These are phyloP conservation scores for Caerostris extrusa DNA, from an alignment of 1,140 invertebrate genomes.

Conservation along the genomic window DNA sequence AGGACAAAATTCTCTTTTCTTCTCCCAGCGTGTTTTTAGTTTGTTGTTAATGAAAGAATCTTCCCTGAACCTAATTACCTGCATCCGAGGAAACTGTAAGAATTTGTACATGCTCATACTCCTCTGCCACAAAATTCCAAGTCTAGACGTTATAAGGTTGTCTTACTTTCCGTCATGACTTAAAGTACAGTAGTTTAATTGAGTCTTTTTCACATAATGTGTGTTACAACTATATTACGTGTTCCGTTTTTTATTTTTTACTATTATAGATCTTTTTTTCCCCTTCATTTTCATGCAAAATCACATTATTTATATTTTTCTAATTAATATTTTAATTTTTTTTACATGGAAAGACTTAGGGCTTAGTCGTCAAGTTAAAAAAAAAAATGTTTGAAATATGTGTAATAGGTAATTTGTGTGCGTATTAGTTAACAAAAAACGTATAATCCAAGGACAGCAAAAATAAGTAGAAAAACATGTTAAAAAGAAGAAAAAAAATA, in stretches of 20 bases:
- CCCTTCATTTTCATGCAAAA: too few species aligned
- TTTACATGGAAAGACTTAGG: too few species aligned
- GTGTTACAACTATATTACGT: not conserved
- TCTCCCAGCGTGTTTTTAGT: not conserved
- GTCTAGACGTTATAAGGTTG: not conserved
- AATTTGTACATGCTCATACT: not conserved
- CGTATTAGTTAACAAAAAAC: too few species aligned
- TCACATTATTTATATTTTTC: too few species aligned
- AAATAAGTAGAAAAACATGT: too few species aligned
- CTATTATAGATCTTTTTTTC: too few species aligned
- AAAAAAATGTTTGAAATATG: too few species aligned
- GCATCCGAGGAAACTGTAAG: not conserved
- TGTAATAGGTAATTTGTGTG: too few species aligned
- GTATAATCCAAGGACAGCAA: too few species aligned
- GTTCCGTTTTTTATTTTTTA: not conserved
- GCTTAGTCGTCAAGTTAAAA: too few species aligned
- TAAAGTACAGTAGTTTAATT: not conserved
- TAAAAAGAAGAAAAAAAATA: too few species aligned
- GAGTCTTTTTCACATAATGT: not conserved
- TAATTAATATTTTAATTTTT: too few species aligned
- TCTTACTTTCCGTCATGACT: not conserved
- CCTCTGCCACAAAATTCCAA: not conserved
- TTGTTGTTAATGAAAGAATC: constrained; percentile 25
- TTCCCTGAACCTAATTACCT: constrained; percentile 21
- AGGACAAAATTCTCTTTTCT: not conserved